A percentile compares a stretch with the other conserved stretches of the same genome.
phyloP scores from a whole-genome alignment of 2,888 invertebrate genomes.

The Sinohyriopsis cumingii region DNA sequence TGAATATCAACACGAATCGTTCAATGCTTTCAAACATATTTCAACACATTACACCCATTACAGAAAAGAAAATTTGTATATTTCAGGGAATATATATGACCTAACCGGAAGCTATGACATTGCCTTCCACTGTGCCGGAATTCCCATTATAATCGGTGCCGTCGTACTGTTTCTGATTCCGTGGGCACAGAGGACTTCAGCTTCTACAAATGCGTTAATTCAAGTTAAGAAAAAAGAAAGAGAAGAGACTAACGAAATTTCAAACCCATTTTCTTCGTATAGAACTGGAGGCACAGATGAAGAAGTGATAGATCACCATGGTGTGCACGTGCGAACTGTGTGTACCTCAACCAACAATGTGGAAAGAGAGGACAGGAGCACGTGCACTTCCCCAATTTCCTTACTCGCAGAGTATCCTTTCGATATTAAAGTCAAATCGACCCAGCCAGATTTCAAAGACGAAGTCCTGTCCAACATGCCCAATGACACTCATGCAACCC shows the following conservation, averaged over 20 bases:
- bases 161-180: constrained; percentile 58
- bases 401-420: neutral
- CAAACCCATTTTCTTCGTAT: no score
- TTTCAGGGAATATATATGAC: constrained; percentile 59
- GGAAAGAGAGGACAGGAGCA: no score
- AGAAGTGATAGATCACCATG: constrained; percentile 55
- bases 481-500: neutral
- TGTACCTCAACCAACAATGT: no score
- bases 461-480: no score
- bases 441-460: no score
- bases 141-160: constrained; percentile 54
- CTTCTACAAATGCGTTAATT: no score
- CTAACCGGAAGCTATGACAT: constrained; percentile 55
- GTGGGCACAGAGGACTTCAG: constrained; percentile 60
- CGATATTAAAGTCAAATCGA: no score
- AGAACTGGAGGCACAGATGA: neutral
- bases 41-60: no score
- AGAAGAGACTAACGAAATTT: no score
- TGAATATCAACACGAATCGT: no score
- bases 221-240: no score
- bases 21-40: no score
- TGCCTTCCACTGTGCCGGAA: constrained; percentile 60
- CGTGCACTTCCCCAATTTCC: neutral
- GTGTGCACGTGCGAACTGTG: constrained; percentile 54
- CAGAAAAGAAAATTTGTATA: constrained; percentile 1